Base-by-base conservation (phyloP, 2,113 vertebrate genomes). In the Vulpes lagopus region DNA sequence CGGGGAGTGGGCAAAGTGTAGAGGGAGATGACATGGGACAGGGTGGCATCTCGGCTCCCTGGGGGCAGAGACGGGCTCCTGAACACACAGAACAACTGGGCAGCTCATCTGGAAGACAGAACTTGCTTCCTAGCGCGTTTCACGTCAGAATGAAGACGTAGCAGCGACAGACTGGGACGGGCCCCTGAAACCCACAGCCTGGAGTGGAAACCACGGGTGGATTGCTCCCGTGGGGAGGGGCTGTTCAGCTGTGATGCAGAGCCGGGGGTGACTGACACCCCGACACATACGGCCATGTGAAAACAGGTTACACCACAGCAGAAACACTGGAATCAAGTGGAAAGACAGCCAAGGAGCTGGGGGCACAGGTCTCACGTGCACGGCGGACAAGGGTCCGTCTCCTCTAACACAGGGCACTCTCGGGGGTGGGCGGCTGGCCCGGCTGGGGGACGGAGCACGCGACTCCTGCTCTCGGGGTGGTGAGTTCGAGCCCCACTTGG, bases 121-220 rank as follows among this genome's bases (percentile, higher is more conserved):
- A 11, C 22, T 22, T 2, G 32, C 43, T 16, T 64, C 20, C 4
- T 4, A n/a, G 11, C 9, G 5, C 4, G 9, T 5, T 4, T 0
- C 17, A 22, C 16, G 15, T 1, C 32, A 23, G 27, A 32, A 30
- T 14, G 38, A 4, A 8, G 69, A 4, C 0, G 27, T 65, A 3
- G 1, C 7, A 1, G 6, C 7, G 8, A 5, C 19, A 3, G 11
- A 22, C 43, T 43, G 43, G 43, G 49, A 5, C 0, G 22, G 11
- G 19, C 7, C 30, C 65, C 15, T 0, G 0, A 55, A 53, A 15
- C 20, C 16, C 0, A 27, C 3, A 2, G 14, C 65, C 67, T 25
- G 1, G 15, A 12, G 32, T 32, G 20, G 51, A 19, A 32, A n/a
- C 12, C 4, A 0, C 0, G 30, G 30, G 35, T 0, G 7, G 2